Evolutionary conservation across 2,113 vertebrate genomes (phyloP).

Genomic region (Clarias gariepinus): DNA sequence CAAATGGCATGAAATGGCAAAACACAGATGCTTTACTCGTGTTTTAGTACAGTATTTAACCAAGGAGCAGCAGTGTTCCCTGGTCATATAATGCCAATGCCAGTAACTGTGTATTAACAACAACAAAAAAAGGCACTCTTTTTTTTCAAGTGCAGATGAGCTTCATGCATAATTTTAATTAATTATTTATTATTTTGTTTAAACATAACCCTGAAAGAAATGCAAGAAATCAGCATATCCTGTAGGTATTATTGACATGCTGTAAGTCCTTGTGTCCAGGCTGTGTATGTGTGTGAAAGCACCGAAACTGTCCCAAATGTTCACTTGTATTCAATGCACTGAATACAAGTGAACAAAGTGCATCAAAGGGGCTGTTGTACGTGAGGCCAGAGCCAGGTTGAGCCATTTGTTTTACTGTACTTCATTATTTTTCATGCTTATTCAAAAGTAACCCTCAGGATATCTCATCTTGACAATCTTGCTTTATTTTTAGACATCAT

Average conservation of each 20-base stretch:
- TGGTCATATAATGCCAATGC: neutral
- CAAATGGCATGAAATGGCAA: slow-evolving; percentile 14
- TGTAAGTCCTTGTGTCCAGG: neutral
- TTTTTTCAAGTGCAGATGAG: neutral
- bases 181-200: neutral
- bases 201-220: slow-evolving; percentile 4
- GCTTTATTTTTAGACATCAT: neutral
- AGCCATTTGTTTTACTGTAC: neutral
- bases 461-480: neutral
- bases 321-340: neutral
- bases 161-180: no score
- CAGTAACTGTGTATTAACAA: neutral
- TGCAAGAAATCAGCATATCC: neutral
- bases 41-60: neutral
- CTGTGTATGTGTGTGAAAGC: no score
- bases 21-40: neutral
- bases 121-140: neutral
- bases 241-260: neutral
- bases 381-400: neutral
- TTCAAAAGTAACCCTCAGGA: neutral
- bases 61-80: neutral
- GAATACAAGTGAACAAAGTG: no score
- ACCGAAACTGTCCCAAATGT: neutral
- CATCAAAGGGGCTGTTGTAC: no score
- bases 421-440: neutral